These are phyloP conservation scores for Osmerus eperlanus DNA, from an alignment of 2,113 vertebrate genomes.

Conservation along the genomic window DNA sequence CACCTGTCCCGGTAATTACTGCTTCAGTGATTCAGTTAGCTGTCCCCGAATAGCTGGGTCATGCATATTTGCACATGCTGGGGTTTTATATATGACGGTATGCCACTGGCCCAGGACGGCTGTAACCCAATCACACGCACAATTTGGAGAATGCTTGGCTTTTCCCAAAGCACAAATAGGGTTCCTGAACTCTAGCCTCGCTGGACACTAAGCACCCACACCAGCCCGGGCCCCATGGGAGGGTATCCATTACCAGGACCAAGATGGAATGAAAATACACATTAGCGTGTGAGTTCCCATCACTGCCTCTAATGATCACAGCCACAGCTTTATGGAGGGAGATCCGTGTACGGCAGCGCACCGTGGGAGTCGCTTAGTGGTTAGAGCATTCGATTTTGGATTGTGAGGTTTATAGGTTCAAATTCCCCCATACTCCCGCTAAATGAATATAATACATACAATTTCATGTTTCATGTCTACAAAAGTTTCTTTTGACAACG, in stretches of 20 bases:
- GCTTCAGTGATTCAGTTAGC: slow-evolving; percentile 11
- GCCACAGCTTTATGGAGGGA: slow-evolving; percentile 29
- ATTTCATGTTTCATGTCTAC: too few species aligned
- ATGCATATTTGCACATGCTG: slow-evolving; percentile 66
- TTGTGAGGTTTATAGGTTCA: too few species aligned
- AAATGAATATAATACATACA: too few species aligned
- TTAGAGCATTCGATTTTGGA: neutral
- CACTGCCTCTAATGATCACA: slow-evolving; percentile 48
- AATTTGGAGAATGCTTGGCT: slow-evolving; percentile 72
- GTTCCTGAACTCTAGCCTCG: slow-evolving; percentile 34
- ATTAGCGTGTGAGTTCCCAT: slow-evolving; percentile 43
- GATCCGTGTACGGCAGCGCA: neutral
- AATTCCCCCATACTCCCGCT: too few species aligned
- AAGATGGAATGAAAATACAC: slow-evolving; percentile 59
- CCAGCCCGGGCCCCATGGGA: slow-evolving; percentile 37
- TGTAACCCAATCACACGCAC: slow-evolving; percentile 70
- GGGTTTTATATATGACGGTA: slow-evolving; percentile 63
- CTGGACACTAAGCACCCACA: slow-evolving; percentile 34
- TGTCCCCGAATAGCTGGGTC: slow-evolving; percentile 55
- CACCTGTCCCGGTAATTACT: slow-evolving; percentile 68
- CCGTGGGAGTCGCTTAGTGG: neutral
- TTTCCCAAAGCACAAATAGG: slow-evolving; percentile 66
- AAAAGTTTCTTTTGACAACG: too few species aligned
- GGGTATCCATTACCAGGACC: slow-evolving; percentile 52
- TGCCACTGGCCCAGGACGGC: slow-evolving; percentile 50